Conservation (phyloP, 2,797 vertebrate genomes). For the Silurus aristotelis region DNA sequence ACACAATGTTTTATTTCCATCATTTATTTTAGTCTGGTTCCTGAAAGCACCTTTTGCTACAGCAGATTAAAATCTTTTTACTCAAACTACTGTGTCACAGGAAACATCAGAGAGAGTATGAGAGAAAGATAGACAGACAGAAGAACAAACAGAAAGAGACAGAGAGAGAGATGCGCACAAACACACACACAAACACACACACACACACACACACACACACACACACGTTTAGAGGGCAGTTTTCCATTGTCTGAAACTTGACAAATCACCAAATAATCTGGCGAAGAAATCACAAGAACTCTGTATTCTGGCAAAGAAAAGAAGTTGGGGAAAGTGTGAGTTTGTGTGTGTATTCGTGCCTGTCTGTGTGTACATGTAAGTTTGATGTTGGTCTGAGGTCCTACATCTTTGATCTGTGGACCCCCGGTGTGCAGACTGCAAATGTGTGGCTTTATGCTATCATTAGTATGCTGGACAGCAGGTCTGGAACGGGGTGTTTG, state of each 20-base stretch:
- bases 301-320: constrained; percentile 52
- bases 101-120: not conserved
- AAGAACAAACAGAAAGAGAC: not conserved
- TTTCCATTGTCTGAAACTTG: constrained; percentile 9
- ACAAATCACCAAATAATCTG: constrained; percentile 64
- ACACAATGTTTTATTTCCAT: not conserved
- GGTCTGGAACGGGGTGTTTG: constrained; percentile 52
- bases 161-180: not conserved
- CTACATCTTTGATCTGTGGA: constrained; percentile 56
- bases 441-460: constrained; percentile 63
- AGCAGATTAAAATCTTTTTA: constrained; percentile 35
- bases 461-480: constrained; percentile 68
- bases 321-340: constrained; percentile 43
- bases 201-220: no score
- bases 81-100: constrained; percentile 6
- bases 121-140: not conserved
- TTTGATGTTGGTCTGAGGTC: constrained; percentile 47
- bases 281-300: constrained; percentile 66
- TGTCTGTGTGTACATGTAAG: constrained; percentile 29
- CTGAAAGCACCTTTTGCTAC: constrained; percentile 27
- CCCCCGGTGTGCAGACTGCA: constrained; percentile 52
- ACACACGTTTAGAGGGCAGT: not conserved
- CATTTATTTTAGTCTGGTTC: constrained; percentile 34
- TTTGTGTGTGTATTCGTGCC: constrained; percentile 44
- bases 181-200: not conserved